Evolutionary conservation across 2,113 vertebrate genomes (phyloP).

Genomic region (Hydrolagus affinis): DNA sequence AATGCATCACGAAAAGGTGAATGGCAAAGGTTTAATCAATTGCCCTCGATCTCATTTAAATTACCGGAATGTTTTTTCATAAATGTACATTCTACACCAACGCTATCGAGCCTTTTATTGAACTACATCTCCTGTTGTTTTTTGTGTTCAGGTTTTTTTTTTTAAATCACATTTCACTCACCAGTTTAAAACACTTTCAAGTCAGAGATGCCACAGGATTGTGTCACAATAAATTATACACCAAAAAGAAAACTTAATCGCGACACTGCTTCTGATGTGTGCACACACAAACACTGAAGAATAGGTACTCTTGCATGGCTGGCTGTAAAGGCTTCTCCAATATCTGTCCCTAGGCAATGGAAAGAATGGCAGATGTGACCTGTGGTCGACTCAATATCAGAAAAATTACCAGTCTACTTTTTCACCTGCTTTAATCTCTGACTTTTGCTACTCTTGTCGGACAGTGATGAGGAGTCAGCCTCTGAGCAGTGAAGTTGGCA

Average conservation of each 20-base stretch:
- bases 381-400: not conserved
- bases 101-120: not conserved
- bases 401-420: conserved; percentile 22
- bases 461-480: conserved; percentile 6
- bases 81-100: not conserved
- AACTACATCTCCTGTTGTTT: not conserved
- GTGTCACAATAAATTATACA: not conserved
- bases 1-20: no score
- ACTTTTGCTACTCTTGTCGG: not conserved
- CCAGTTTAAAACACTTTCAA: not conserved
- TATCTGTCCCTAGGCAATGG: conserved; percentile 18
- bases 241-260: not conserved
- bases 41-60: no score
- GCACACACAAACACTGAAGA: conserved; percentile 17
- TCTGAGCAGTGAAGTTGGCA: not conserved
- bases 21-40: no score
- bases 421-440: conserved; percentile 15
- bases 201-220: conserved; percentile 6
- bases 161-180: not conserved
- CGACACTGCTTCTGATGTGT: conserved; percentile 14
- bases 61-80: not conserved
- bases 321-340: not conserved
- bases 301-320: not conserved
- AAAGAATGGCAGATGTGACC: conserved; percentile 11
- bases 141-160: not conserved